Base-by-base conservation (phyloP, 2,888 invertebrate species). In the Eupelmus urozonus region DNA sequence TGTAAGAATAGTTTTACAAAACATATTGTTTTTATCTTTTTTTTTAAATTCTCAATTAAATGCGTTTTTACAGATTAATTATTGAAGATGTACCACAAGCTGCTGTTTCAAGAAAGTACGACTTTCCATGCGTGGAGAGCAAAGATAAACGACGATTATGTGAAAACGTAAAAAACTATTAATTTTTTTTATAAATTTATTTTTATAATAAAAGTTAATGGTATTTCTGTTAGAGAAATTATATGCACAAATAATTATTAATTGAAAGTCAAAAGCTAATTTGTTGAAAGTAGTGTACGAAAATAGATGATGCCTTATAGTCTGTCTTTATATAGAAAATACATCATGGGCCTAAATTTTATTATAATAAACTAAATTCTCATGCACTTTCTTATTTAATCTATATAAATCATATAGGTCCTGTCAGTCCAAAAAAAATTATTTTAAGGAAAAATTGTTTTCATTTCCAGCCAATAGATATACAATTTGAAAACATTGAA, bases 51-150 rank as follows among this genome's bases (percentile, higher is more conserved):
- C 13, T 13, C 29, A 27, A 45, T 65, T 78, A 29, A 71, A 23
- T 3, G 13, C 42, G 55, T 23, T 49, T 62, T 70, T 82, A 53
- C 76, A 90, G 90, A 78, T 83, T 90, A 2, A 87, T 87, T 75
- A 81, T 90, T 60, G 84, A 86, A 71, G 88, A 90, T 75, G 84
- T 90, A 69, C 90, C 90, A 0, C 75, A 86, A 34, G 82, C 81
- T 7, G 86, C 89, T 60, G 77, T 90, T 40, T 53, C 83, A 9
- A 79, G 84, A 25, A 81, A 82, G 27, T 69, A 81, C 51, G 57
- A 83, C 55, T 82, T 85, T 74, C 70, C 45, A 0, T 81, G 77
- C 1, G 62, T 79, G 16, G 80, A 84, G 20, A 84, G 83, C 49
- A 77, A 57, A 18, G 62, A 29, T 0, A 83, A 78, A 74, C 78